Evolutionary conservation across 2,797 vertebrate genomes (phyloP).

Genomic region (Argyrosomus regius): DNA sequence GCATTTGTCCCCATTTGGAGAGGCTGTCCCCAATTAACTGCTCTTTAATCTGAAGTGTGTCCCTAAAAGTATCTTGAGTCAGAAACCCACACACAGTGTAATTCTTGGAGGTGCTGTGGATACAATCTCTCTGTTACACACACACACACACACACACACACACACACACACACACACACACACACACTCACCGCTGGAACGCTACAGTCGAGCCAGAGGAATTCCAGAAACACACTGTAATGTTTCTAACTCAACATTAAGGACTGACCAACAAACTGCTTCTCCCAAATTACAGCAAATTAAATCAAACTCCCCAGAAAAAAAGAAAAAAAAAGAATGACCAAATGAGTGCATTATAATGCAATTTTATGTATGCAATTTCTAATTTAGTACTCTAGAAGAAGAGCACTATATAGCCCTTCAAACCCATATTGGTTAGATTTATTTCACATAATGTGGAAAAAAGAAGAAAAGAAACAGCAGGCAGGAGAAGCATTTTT

Average conservation of each 20-base stretch:
- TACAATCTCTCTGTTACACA: neutral
- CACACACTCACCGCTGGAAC: neutral
- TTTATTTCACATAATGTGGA: neutral
- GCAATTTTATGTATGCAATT: neutral
- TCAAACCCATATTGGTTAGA: neutral
- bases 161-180: neutral
- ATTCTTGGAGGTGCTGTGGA: neutral
- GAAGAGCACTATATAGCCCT: neutral
- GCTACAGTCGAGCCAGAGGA: neutral
- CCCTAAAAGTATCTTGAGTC: too few species aligned
- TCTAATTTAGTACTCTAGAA: neutral
- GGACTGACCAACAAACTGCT: neutral
- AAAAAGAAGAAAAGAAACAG: neutral
- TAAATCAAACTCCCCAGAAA: constrained; percentile 6
- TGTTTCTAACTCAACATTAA: constrained; percentile 11
- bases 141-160: neutral
- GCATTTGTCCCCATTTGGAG: too few species aligned
- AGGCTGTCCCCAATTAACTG: too few species aligned
- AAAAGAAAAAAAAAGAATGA: neutral
- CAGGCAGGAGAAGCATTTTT: constrained; percentile 10
- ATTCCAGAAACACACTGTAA: constrained; percentile 22
- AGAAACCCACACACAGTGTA: neutral
- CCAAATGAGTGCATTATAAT: neutral
- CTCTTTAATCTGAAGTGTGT: too few species aligned
- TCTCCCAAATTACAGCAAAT: neutral